Percentiles rank a stretch among this genome's conserved stretches.
Conservation (phyloP, 1,140 invertebrate genomes). For the Tenebrio molitor region DNA sequence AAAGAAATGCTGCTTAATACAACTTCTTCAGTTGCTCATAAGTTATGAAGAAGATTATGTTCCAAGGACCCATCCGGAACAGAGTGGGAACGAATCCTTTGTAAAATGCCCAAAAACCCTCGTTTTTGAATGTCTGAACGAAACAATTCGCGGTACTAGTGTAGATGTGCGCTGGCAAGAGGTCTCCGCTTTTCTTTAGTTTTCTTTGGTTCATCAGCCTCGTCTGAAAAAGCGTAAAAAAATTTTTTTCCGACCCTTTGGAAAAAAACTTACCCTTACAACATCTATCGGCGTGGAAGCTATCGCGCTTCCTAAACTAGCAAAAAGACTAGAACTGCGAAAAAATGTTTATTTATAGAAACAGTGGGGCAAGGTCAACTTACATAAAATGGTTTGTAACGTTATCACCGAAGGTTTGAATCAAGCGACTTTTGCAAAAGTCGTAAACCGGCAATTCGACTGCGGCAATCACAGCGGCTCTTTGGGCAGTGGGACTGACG, state of each 20-base stretch:
- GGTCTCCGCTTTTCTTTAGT: constrained; percentile 69
- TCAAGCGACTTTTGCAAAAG: constrained; percentile 86
- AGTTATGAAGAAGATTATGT: constrained; percentile 97
- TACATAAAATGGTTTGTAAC: constrained; percentile 90
- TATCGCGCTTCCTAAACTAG: constrained; percentile 92
- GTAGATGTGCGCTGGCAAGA: constrained; percentile 76
- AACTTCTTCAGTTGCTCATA: constrained; percentile 89
- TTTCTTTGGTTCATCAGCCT: constrained; percentile 91
- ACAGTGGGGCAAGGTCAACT: constrained; percentile 69
- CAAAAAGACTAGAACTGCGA: constrained; percentile 88
- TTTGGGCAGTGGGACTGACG: constrained; percentile 90
- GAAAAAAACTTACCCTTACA: constrained; percentile 81
- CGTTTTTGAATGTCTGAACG: constrained; percentile 83
- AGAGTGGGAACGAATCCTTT: constrained; percentile 89
- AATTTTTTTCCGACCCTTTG: not conserved
- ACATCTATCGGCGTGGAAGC: constrained; percentile 97
- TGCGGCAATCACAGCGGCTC: constrained; percentile 92
- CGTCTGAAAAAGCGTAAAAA: constrained; percentile 79
- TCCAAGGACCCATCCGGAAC: constrained; percentile 89
- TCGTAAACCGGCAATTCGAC: constrained; percentile 96
- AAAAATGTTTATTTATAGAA: not conserved
- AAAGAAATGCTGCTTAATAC: constrained; percentile 64
- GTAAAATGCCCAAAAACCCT: constrained; percentile 86
- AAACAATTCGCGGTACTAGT: constrained; percentile 91
- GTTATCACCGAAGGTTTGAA: constrained; percentile 81